Base-by-base conservation (phyloP, 2,888 invertebrate genomes). In the Cosmia pyralina region DNA sequence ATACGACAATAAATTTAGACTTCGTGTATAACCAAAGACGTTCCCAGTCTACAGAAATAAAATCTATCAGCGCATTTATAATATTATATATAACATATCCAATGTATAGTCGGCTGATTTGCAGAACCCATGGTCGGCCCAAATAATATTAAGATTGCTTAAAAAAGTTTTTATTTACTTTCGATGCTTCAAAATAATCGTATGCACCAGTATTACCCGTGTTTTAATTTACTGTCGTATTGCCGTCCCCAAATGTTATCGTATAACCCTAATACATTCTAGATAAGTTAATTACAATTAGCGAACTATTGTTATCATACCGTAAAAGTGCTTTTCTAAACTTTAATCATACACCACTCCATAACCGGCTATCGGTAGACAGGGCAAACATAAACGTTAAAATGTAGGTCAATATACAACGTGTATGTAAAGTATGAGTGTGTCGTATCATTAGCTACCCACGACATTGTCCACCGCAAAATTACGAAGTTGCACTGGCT, bases 321-420 rank as follows among this genome's bases (percentile, higher is more conserved):
- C 48, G 48, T 69, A 55, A 77, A 69, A 81, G 66, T 69, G 60
- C 62, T 69, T 68, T 60, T 66, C 58, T 69, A 74, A 74, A 81
- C 60, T 79, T 65, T 65, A 70, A 69, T 72, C 82, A 38, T 28
- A 57, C 58, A 53, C 55, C 62, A 71, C 69, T 83, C 66, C 44
- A 81, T 79, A 73, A 58, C 63, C 34, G 69, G 63, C 58, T 77
- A 81, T 82, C 72, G 72, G 60, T 66, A 68, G 68, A 73, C 72
- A 75, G 62, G 66, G 70, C 72, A 79, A 77, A 68, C 77, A 77
- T 57, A 77, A 75, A 53, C 69, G 72, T 57, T 72, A 28, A 50
- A 72, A 85, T 83, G 79, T 83, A 75, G 86, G 86, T 84, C 86
- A 85, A 81, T 79, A 64, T 55, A 68, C 69, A 79, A 81, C 77